Conservation (phyloP, 2,888 invertebrate genomes). For the Nebria brevicollis region DNA sequence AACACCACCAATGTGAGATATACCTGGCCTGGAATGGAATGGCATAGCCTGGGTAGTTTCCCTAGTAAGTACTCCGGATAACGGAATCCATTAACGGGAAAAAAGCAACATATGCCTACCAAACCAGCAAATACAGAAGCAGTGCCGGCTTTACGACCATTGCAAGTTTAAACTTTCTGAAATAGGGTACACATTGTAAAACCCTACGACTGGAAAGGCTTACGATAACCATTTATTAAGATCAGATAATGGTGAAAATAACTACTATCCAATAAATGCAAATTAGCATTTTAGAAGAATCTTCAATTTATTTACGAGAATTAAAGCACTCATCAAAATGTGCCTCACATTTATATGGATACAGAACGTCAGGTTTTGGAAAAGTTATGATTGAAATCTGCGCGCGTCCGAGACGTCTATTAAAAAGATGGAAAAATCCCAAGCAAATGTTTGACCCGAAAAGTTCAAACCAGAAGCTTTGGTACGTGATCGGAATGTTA, state of each 20-base stretch:
- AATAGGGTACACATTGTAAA: too few relatives aligned
- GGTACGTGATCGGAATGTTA: background rate
- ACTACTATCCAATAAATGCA: too few relatives aligned
- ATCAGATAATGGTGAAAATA: too few relatives aligned
- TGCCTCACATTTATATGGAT: too few relatives aligned
- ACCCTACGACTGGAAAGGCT: too few relatives aligned
- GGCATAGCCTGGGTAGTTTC: constrained; percentile 15
- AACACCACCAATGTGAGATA: constrained; percentile 2
- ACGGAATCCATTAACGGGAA: constrained; percentile 40
- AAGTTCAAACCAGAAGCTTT: background rate
- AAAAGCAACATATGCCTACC: constrained; percentile 28
- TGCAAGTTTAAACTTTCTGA: background rate
- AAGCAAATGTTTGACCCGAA: background rate
- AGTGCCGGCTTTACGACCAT: too few relatives aligned
- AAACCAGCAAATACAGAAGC: background rate
- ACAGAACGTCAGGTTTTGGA: background rate
- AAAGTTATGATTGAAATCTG: constrained; percentile 21
- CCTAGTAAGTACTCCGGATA: constrained; percentile 24
- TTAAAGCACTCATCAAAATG: too few relatives aligned
- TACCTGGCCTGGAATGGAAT: background rate
- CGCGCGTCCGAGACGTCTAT: constrained; percentile 2
- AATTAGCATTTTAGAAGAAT: too few relatives aligned
- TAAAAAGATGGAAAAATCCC: background rate
- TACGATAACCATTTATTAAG: too few relatives aligned
- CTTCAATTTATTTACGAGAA: too few relatives aligned